Base-by-base conservation (phyloP, 2,888 invertebrate species). In the Gastracanthus pulcherrimus region DNA sequence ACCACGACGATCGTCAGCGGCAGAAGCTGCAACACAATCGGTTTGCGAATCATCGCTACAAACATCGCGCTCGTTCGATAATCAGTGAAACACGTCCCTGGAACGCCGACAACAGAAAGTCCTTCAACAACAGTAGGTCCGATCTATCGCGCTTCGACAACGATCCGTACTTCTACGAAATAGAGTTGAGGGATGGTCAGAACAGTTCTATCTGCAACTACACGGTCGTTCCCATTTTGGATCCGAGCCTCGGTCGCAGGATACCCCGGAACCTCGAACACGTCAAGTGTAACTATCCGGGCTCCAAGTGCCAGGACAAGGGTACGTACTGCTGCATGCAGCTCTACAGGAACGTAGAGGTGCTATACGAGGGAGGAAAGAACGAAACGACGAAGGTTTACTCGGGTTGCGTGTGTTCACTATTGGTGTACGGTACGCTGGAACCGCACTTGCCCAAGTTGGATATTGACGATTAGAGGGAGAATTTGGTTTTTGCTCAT, bases 131-230 rank as follows among this genome's bases (percentile, higher is more conserved):
- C 7, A 80, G 48, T 13, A 31, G 71, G 0, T 48, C n/a, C 16
- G 62, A 66, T 1, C 62, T 62, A 0, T n/a, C n/a, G 1, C 75
- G 69, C n/a, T 11, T 55, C 26, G 76, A 67, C 16, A 72, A 76
- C 0, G 34, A 67, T 11, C 66, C 70, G 13, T 60, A 64, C 16
- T 23, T 45, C 16, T 84, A 80, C 75, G 86, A 86, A 71, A 34
- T 86, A 4, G 85, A 88, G n/a, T 82, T 87, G 1, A 76, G 80
- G 31, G 83, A 85, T 29, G 86, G 84, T 6, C 86, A 88, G 64
- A 86, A 88, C 66, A 85, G 71, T 13, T 85, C 88, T 0, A 23
- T 86, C 5, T 89, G 89, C 77, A 86, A 84, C 62, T 89, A 89
- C 76, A 87, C 85, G 7, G 84, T 88, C 0, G 67, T 76, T 0